These are phyloP conservation scores for Peromyscus aztecus DNA, from an alignment of 2,797 vertebrate genomes.

Conservation along the genomic window DNA sequence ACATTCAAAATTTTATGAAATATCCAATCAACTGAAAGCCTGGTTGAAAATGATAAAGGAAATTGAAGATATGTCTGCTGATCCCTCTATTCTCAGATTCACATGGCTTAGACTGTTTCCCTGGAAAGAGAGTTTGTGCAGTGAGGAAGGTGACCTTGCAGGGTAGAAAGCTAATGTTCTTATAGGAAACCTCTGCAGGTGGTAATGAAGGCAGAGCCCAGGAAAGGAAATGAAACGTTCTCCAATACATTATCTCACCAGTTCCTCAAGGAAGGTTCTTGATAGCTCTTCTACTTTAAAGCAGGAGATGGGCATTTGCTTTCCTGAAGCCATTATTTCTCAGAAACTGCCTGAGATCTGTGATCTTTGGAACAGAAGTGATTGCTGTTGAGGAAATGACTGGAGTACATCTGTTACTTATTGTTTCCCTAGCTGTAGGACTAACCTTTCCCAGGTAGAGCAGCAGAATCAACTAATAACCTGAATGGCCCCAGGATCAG, in stretches of 20 bases:
- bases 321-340: not conserved
- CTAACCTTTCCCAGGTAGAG: not conserved
- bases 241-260: not conserved
- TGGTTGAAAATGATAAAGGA: not conserved
- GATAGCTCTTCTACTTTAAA: not conserved
- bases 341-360: not conserved
- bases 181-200: not conserved
- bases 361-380: not conserved
- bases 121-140: not conserved
- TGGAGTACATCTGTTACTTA: too few species aligned
- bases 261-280: not conserved
- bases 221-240: not conserved
- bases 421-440: not conserved
- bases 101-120: not conserved
- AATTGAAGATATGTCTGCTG: not conserved
- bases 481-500: not conserved
- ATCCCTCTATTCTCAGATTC: not conserved
- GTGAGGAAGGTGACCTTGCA: not conserved
- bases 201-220: not conserved
- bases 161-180: not conserved
- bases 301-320: not conserved
- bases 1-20: not conserved
- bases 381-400: not conserved
- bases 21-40: not conserved
- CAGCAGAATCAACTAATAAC: too few species aligned